Conservation (phyloP, 2,797 vertebrate species). For the Amazonetta brasiliensis region DNA sequence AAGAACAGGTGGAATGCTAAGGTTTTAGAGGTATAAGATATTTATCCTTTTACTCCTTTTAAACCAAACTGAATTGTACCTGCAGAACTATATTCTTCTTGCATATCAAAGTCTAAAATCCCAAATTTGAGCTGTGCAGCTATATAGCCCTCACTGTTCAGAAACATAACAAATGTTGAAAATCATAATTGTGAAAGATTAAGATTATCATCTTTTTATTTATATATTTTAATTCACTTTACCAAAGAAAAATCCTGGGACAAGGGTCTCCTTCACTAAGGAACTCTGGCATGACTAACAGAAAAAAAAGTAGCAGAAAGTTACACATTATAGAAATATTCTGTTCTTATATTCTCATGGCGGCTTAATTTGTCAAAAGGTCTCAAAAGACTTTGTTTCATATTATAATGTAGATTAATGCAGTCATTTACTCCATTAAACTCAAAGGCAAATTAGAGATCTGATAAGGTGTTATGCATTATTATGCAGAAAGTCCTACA, state of each 20-base stretch:
- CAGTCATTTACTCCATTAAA: not conserved
- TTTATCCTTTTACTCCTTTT: not conserved
- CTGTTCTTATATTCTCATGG: not conserved
- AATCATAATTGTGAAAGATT: not conserved
- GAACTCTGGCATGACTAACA: not conserved
- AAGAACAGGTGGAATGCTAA: not conserved
- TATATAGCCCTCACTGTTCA: not conserved
- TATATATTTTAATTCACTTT: not conserved
- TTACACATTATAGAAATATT: not conserved
- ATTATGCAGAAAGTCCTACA: not conserved
- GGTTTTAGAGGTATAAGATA: not conserved
- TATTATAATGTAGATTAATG: not conserved
- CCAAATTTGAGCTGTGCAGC: not conserved
- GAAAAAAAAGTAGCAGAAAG: conserved; percentile 10
- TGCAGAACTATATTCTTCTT: not conserved
- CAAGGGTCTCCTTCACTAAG: not conserved
- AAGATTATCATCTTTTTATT: not conserved
- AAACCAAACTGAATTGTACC: not conserved
- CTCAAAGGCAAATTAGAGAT: not conserved
- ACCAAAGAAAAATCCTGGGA: not conserved
- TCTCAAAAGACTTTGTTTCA: not conserved
- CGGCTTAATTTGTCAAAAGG: not conserved
- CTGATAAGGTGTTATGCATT: not conserved
- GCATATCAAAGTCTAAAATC: not conserved
- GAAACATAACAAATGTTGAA: not conserved